Evolutionary conservation across 2,113 vertebrate species (phyloP), one percentile per base, ranked within the genome.

Genomic region (Vimba vimba): DNA sequence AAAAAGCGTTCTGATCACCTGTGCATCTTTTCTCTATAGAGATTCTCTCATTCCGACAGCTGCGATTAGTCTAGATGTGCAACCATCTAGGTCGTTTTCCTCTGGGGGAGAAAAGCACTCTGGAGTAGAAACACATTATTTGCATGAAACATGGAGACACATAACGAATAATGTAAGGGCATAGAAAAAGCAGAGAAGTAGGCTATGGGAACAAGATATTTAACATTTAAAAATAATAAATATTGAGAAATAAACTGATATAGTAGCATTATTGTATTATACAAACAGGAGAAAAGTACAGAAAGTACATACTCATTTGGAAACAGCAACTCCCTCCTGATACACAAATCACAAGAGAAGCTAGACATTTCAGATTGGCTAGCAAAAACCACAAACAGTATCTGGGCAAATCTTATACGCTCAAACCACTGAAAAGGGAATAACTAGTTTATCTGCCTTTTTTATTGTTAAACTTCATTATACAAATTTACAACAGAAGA

Each of bases 401-500:
- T 74, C 5, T 5, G 10, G 25, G 43, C 12, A 75, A n/a, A 75
- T 77, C 75, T 55, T 30, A 30, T 21, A 12, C 4, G 2, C 21
- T n/a, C 25, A 11, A 64, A 45, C 33, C 10, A 64, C 13, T 1
- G 23, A 80, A 30, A 21, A 50, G 27, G 5, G 15, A 8, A 79
- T n/a, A 60, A 7, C 4, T 15, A 4, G 17, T 66, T 82, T 50
- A 15, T 36, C 9, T 23, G 79, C 10, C 25, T 50, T 60, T 79
- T 81, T 68, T 50, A 10, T 69, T 50, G 45, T 64, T 50, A 33
- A 52, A 33, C 1, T 47, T 82, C 43, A 55, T 73, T 80, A 43
- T 52, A 36, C 50, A 71, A 30, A 75, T 71, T 43, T 59, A 69
- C 74, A 80, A 68, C 17, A 47, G 6, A 52, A 85, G 33, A 50